Conservation (phyloP, 2,113 vertebrate genomes). For the Fukomys damarensis region DNA sequence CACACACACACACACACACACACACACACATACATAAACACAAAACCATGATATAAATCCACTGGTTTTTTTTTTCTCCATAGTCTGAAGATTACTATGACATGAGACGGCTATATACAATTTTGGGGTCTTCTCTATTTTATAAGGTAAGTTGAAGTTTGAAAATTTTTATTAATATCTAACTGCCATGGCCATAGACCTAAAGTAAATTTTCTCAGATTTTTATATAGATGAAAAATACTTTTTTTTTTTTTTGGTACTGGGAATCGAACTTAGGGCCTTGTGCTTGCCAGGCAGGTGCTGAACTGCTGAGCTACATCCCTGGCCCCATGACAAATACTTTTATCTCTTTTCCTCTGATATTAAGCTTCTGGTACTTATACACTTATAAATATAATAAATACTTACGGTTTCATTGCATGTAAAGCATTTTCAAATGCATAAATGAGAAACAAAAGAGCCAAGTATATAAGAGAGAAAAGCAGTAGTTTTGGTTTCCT, state of each 20-base stretch:
- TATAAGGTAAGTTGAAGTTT: constrained; percentile 91
- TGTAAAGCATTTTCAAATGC: not conserved
- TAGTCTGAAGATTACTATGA: constrained; percentile 97
- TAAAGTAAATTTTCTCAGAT: constrained; percentile 56
- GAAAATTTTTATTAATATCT: constrained; percentile 47
- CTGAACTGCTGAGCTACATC: too few species aligned
- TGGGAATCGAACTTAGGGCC: too few species aligned
- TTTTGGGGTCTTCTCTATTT: constrained; percentile 96
- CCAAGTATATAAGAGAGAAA: not conserved
- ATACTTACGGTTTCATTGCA: not conserved
- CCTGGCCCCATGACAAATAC: not conserved
- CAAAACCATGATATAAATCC: constrained; percentile 54
- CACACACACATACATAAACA: not conserved
- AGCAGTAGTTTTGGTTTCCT: not conserved
- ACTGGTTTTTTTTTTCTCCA: not conserved
- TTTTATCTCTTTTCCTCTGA: constrained; percentile 6
- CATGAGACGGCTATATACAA: constrained; percentile 94
- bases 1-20: too few species aligned
- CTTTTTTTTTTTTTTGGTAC: not conserved
- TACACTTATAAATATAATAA: constrained; percentile 24
- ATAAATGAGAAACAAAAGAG: constrained; percentile 4
- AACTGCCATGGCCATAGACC: not conserved
- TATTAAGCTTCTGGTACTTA: not conserved
- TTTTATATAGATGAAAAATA: constrained; percentile 31
- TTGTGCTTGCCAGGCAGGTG: too few species aligned